Evolutionary conservation across 2,113 vertebrate genomes (phyloP), one percentile per base, ranked within the genome.

Genomic region (Antennarius striatus): DNA sequence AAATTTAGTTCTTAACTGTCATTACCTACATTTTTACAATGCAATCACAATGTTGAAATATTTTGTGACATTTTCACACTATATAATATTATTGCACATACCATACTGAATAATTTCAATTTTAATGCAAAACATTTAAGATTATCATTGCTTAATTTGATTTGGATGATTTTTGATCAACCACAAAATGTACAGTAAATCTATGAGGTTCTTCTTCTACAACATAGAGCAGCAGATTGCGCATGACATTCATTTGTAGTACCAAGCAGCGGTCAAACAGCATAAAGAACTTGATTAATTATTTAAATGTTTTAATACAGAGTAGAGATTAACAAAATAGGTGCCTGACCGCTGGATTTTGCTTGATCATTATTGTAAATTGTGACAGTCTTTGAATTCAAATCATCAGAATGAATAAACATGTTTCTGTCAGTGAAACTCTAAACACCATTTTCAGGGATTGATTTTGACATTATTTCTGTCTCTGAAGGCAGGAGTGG

Each of bases 261-360:
- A 67, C 56, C 51, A 65, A 50, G n/a, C 36, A 16, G 0, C 0
- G 56, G 68, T 72, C 30, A 77, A 49, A 67, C 63, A 54, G 56
- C 62, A 56, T 47, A 49, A 40, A 47, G 8, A 30, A 52, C 42
- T 12, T 43, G 40, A 65, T 76, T 71, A 60, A 71, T 70, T 53
- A 58, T 48, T 54, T 16, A 69, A 53, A 53, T 70, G 6, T 43
- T 60, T 10, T 1, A 4, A 55, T 51, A 17, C 49, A 36, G n/a
- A 56, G 16, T 48, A 64, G 40, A 63, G 17, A 50, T 60, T 60
- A 29, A 15, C 50, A 36, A 45, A 55, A 52, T 49, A 67, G 12
- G 13, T 17, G 10, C 43, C 10, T 45, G 43, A 32, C 55, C 9
- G 43, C 32, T 32, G 32, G 9, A 43, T 59, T 56, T 60, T 22